phyloP scores from a whole-genome alignment of 2,888 invertebrate species.

The Lomographa bimaculata region DNA sequence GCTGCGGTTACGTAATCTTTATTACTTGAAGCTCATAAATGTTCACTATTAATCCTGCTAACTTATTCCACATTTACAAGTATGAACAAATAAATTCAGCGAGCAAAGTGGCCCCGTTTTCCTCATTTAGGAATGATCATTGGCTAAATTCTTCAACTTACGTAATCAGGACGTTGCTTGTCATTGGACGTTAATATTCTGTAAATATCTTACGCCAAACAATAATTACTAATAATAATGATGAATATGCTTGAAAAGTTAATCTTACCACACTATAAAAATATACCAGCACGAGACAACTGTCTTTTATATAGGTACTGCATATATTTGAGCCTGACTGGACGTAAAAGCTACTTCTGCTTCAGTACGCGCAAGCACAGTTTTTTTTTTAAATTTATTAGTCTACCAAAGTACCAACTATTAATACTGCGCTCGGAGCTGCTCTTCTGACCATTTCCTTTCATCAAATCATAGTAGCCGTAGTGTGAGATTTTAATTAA shows the following conservation, averaged over 20 bases:
- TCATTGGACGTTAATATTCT: too few species aligned
- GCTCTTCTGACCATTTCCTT: constrained; percentile 39
- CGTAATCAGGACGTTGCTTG: constrained; percentile 31
- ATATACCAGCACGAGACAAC: too few species aligned
- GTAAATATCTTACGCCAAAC: too few species aligned
- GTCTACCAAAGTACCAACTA: too few species aligned
- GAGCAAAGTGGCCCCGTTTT: constrained; percentile 12
- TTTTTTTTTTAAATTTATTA: too few species aligned
- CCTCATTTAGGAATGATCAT: constrained; percentile 9
- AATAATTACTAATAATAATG: too few species aligned
- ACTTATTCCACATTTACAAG: constrained; percentile 23
- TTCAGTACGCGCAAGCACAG: too few species aligned
- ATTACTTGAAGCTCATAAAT: constrained; percentile 33
- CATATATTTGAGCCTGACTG: too few species aligned
- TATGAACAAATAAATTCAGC: constrained; percentile 8
- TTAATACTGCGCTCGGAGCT: constrained; percentile 22
- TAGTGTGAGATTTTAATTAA: constrained; percentile 57
- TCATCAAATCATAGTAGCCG: constrained; percentile 44
- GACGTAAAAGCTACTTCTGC: too few species aligned
- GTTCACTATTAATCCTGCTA: constrained; percentile 28
- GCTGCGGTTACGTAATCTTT: constrained; percentile 42
- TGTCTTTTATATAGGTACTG: too few species aligned
- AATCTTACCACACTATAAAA: too few species aligned
- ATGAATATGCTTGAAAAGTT: too few species aligned
- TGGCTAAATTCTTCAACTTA: constrained; percentile 18